phyloP scores from a whole-genome alignment of 2,113 vertebrate genomes.

The Lichenostomus cassidix region DNA sequence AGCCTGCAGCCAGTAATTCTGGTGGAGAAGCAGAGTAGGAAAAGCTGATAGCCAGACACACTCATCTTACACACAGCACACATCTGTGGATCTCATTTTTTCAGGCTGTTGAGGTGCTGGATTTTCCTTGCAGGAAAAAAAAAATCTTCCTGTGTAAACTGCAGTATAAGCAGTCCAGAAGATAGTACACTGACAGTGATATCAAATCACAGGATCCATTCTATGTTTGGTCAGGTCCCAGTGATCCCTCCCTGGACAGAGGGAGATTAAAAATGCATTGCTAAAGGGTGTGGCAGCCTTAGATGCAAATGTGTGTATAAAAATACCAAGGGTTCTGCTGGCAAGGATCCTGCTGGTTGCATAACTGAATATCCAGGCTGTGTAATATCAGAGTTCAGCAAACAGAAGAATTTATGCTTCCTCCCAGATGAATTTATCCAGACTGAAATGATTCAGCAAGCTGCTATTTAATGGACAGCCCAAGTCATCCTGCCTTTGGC shows the following conservation, averaged over 20 bases:
- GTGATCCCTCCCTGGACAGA: background rate
- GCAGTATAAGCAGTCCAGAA: background rate
- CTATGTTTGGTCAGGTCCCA: background rate
- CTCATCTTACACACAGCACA: background rate
- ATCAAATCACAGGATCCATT: background rate
- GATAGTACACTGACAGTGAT: background rate
- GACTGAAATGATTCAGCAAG: conserved; percentile 38
- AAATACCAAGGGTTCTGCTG: background rate
- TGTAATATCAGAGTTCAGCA: conserved; percentile 29
- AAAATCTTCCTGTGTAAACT: background rate
- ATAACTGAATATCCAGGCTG: conserved; percentile 23
- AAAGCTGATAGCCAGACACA: background rate
- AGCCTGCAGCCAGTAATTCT: background rate
- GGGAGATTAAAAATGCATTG: background rate
- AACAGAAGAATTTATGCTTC: conserved; percentile 37
- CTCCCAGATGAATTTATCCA: conserved; percentile 29
- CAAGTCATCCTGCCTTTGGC: conserved; percentile 24
- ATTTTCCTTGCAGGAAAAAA: conserved; percentile 19
- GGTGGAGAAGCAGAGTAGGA: background rate
- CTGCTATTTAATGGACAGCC: background rate
- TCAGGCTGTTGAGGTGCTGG: background rate
- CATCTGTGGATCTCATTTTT: conserved; percentile 28
- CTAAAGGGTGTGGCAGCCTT: background rate
- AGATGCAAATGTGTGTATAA: background rate
- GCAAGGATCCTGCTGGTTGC: conserved; percentile 14